A percentile compares a stretch with the other conserved stretches of the same genome.
Conservation (phyloP, 92 coral and sea anemone species). For the Montipora capitata region DNA sequence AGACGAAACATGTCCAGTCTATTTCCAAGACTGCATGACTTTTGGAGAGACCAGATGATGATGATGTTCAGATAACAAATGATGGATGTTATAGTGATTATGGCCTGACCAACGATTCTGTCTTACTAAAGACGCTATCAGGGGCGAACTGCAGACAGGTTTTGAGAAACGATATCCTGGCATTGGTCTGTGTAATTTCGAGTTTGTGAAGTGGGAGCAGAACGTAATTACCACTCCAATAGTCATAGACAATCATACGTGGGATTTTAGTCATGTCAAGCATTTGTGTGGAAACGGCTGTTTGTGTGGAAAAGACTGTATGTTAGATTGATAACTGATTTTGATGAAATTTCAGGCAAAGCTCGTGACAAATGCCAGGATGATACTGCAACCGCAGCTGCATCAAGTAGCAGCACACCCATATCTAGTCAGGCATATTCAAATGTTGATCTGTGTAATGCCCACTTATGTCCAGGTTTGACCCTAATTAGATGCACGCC, state of each 20-base stretch:
- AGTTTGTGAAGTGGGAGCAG: conserved; percentile 70
- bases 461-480: too few relatives aligned
- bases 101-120: conserved; percentile 58
- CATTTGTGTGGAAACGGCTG: conserved; percentile 66
- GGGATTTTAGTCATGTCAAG: conserved; percentile 75
- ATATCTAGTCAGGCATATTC: neutral
- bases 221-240: conserved; percentile 49
- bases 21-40: conserved; percentile 65
- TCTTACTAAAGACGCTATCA: conserved; percentile 62
- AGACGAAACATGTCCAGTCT: conserved; percentile 3
- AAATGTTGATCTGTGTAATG: neutral
- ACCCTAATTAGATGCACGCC: too few relatives aligned
- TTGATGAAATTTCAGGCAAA: conserved; percentile 55
- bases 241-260: conserved; percentile 48
- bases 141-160: conserved; percentile 50
- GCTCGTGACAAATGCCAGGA: conserved; percentile 29
- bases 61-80: conserved; percentile 29
- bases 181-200: conserved; percentile 47
- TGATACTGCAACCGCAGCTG: neutral
- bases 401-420: neutral
- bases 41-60: conserved; percentile 59
- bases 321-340: conserved; percentile 46
- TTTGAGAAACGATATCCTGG: conserved; percentile 49
- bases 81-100: conserved; percentile 64
- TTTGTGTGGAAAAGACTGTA: conserved; percentile 60